Conservation (phyloP, 2,113 vertebrate species). For the Forbesichthys agassizii region DNA sequence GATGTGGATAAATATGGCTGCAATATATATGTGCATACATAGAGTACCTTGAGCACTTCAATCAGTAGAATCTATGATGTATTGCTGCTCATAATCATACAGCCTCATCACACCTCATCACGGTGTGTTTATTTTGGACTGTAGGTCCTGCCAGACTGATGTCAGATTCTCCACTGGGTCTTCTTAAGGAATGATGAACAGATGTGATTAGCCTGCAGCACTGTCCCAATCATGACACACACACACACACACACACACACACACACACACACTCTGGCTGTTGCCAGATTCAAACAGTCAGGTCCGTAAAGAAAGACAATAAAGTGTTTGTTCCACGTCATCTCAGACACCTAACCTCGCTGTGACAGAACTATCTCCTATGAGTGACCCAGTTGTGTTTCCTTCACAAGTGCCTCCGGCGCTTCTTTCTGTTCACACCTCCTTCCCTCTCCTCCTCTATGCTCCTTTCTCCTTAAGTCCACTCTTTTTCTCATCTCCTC, state of each 20-base stretch:
- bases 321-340: conserved; percentile 63
- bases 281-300: conserved; percentile 66
- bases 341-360: conserved; percentile 49
- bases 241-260: background rate
- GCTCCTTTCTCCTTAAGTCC: conserved; percentile 18
- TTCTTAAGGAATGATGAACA: conserved; percentile 39
- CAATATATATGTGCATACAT: background rate
- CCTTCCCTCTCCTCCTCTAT: conserved; percentile 19
- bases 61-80: conserved; percentile 7
- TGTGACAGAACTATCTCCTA: conserved; percentile 30
- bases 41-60: background rate
- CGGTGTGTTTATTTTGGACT: background rate
- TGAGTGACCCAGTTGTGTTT: conserved; percentile 35
- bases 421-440: too few relatives aligned
- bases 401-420: too few relatives aligned
- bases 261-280: conserved; percentile 31
- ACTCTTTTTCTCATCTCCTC: conserved; percentile 34
- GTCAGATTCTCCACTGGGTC: conserved; percentile 13
- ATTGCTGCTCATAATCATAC: conserved; percentile 16
- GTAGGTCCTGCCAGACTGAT: conserved; percentile 28
- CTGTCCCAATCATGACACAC: conserved; percentile 34
- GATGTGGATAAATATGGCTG: background rate
- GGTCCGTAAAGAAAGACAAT: conserved; percentile 60
- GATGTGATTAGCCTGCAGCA: conserved; percentile 46
- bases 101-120: conserved; percentile 16